Percentiles rank a stretch among this genome's conserved stretches.
Conservation (phyloP, 2,113 vertebrate species). For the Antennarius striatus region DNA sequence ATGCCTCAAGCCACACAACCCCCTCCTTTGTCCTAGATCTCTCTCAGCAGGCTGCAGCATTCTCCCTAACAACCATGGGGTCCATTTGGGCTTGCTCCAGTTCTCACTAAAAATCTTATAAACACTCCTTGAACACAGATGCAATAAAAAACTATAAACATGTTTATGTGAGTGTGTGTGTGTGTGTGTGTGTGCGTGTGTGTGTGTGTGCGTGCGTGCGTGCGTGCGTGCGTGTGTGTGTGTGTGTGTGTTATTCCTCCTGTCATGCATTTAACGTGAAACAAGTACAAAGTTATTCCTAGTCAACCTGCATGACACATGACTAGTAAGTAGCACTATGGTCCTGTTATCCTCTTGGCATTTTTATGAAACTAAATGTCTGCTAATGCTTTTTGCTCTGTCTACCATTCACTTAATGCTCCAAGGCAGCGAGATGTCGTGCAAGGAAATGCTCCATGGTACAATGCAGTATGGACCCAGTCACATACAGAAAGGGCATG, state of each 20-base stretch:
- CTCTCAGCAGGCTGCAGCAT: constrained; percentile 59
- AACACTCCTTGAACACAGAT: constrained; percentile 22
- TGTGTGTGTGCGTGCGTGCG: no score
- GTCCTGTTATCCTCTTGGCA: constrained; percentile 46
- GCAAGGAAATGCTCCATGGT: constrained; percentile 46
- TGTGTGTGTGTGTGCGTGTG: no score
- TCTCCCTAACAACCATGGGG: constrained; percentile 60
- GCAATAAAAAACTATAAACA: background rate
- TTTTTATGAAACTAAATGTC: constrained; percentile 59
- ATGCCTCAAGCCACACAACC: constrained; percentile 34
- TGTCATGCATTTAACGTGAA: background rate
- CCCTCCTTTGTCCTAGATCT: constrained; percentile 69
- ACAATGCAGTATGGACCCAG: constrained; percentile 14
- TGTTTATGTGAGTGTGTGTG: background rate
- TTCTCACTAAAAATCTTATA: constrained; percentile 49
- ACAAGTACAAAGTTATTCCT: constrained; percentile 7
- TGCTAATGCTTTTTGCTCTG: constrained; percentile 65
- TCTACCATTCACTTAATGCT: constrained; percentile 65
- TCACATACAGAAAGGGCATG: background rate
- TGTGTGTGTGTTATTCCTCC: background rate
- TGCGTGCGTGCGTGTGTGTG: no score
- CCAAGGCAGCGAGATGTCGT: constrained; percentile 46
- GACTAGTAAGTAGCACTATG: constrained; percentile 22
- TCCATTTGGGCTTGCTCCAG: constrained; percentile 69
- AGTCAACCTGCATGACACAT: constrained; percentile 24